Evolutionary conservation across 1,140 invertebrate species (phyloP).

Genomic region (Bicyclus anynana): DNA sequence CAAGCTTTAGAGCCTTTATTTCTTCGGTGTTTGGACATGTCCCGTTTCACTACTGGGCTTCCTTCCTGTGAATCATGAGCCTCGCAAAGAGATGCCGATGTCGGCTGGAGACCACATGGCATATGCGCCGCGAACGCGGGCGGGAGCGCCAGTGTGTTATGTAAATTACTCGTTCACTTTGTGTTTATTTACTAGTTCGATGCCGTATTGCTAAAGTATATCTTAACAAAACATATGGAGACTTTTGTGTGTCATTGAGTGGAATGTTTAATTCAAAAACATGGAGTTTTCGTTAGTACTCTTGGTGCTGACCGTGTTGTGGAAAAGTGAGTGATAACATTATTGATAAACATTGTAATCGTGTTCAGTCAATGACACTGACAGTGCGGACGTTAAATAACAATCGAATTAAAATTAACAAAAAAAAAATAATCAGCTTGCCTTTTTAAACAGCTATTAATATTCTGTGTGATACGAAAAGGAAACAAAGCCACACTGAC

Average conservation of each 20-base stretch:
- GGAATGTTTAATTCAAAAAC: slow-evolving; percentile 21
- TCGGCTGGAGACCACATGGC: slow-evolving; percentile 41
- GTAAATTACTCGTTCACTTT: not conserved
- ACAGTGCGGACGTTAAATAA: not conserved
- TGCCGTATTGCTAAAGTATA: not conserved
- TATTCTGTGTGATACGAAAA: not conserved
- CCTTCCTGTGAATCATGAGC: slow-evolving; percentile 69
- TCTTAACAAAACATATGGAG: not conserved
- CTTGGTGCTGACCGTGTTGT: slow-evolving; percentile 24
- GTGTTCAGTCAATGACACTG: slow-evolving; percentile 1
- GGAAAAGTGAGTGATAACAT: slow-evolving; percentile 13
- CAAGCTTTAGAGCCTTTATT: slow-evolving; percentile 41
- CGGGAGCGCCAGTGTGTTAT: slow-evolving; percentile 26
- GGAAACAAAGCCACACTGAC: not conserved
- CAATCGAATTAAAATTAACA: not conserved
- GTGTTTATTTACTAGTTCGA: not conserved
- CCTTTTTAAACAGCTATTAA: too few species aligned
- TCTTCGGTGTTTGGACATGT: slow-evolving; percentile 56
- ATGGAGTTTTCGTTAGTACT: slow-evolving; percentile 53
- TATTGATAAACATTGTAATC: slow-evolving; percentile 1
- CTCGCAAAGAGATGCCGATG: slow-evolving; percentile 43
- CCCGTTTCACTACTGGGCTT: slow-evolving; percentile 57
- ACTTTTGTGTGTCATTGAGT: not conserved
- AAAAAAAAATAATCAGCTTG: too few species aligned
- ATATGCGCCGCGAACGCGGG: slow-evolving; percentile 38